These are phyloP conservation scores for Ethmia dodecea DNA, from an alignment of 2,888 invertebrate species.

Conservation along the genomic window DNA sequence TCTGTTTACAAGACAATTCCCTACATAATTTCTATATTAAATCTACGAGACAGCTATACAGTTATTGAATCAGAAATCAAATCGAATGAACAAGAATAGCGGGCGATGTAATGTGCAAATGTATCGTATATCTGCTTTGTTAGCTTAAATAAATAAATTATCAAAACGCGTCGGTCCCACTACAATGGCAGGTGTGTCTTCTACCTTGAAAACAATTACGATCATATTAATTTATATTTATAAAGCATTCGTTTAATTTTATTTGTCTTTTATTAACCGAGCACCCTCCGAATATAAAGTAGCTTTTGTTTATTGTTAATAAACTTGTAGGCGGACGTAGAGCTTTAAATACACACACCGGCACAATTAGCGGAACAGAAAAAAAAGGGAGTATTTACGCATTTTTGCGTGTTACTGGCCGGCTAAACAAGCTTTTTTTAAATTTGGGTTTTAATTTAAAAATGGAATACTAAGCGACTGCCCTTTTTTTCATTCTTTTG, in stretches of 20 bases:
- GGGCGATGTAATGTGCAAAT: neutral
- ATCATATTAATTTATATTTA: slow-evolving; percentile 47
- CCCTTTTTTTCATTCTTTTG: no score
- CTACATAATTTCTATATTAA: neutral
- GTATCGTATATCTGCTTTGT: neutral
- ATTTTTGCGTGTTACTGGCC: no score
- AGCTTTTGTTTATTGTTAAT: no score
- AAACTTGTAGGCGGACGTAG: no score
- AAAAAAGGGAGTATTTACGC: no score
- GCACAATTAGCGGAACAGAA: no score
- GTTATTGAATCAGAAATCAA: neutral
- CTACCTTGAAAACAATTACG: slow-evolving; percentile 45
- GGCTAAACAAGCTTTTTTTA: no score
- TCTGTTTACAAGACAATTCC: neutral
- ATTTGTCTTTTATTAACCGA: slow-evolving; percentile 14
- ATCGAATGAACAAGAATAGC: neutral
- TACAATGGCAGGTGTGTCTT: slow-evolving; percentile 29
- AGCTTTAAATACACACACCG: no score
- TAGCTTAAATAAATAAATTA: slow-evolving; percentile 23
- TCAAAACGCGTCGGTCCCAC: slow-evolving; percentile 25
- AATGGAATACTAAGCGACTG: no score
- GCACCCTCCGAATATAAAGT: slow-evolving; percentile 18
- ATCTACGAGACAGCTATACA: neutral
- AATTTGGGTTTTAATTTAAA: no score
- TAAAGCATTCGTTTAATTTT: slow-evolving; percentile 32